Base-by-base conservation (phyloP, 2,888 invertebrate genomes). In the Scaptomyza polygonia region DNA sequence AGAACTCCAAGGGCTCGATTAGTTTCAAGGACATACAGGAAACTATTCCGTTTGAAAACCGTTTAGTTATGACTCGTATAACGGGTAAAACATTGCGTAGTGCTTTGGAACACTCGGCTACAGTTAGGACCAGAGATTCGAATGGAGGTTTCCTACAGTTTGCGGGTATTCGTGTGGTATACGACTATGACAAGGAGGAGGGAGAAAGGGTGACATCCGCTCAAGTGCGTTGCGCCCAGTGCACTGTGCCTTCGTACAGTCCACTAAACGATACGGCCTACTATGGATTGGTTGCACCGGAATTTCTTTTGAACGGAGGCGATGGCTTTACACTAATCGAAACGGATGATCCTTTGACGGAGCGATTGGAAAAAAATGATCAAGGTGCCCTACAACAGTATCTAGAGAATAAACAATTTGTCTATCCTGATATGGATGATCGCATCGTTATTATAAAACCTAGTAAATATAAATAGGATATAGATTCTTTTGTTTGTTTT, bases 121-220 rank as follows among this genome's bases (percentile, higher is more conserved):
- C 90, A 0, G 84, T 88, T 4, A 76, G 86, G 71, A 92, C 93
- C 57, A 88, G 90, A 0, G 93, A 93, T 27, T 91, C 93, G 0
- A 93, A 92, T 25, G 97, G 97, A 0, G 95, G 95, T 72, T 98
- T 97, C 88, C 92, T 97, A 9, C 98, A 98, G 92, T 92, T 95
- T 67, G 96, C 98, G 8, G 97, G 97, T 1, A 74, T 96, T 11
- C 93, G 92, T 77, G 95, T 97, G 0, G 92, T 92, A 3, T 97
- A 95, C 82, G 94, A 98, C 90, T 91, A 95, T 30, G 90, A 91
- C 1, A 93, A 93, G 70, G 93, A 93, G 0, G 89, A 92, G 0
- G 95, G 95, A 6, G 91, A 93, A 0, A 93, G 96, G 79, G 95
- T 97, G 0, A 89, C 93, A 0, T 93, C 93, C 1, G 94, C 94